These are phyloP conservation scores for Trogon melanurus DNA, from an alignment of 2,113 vertebrate genomes.

Conservation along the genomic window DNA sequence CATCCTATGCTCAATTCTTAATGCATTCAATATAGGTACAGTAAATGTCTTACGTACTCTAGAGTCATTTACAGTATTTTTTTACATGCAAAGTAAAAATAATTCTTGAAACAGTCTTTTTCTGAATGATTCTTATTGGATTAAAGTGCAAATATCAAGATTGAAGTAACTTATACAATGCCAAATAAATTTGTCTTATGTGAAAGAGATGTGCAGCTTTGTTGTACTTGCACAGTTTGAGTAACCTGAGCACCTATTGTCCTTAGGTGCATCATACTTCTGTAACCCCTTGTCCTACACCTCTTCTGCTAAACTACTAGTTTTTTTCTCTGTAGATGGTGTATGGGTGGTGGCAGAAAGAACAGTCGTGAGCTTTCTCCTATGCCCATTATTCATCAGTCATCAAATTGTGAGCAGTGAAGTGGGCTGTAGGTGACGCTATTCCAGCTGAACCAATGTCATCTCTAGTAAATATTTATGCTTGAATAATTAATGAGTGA, in stretches of 20 bases:
- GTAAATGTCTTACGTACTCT: not conserved
- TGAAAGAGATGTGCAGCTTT: not conserved
- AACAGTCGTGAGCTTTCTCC: not conserved
- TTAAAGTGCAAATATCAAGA: not conserved
- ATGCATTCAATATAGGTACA: not conserved
- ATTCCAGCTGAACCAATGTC: not conserved
- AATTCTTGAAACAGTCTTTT: not conserved
- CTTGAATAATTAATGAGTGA: conserved; percentile 36
- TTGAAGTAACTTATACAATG: not conserved
- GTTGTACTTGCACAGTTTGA: not conserved
- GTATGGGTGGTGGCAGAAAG: not conserved
- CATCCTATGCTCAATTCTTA: not conserved
- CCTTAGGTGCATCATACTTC: not conserved
- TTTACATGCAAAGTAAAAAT: not conserved
- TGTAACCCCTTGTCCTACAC: not conserved
- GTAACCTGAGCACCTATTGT: not conserved
- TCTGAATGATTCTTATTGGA: not conserved
- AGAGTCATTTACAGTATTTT: not conserved
- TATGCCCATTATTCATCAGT: not conserved
- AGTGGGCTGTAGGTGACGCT: not conserved
- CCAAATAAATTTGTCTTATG: not conserved
- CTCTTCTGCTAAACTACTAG: not conserved
- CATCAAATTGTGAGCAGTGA: not conserved
- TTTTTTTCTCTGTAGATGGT: not conserved
- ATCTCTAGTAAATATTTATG: not conserved